A percentile compares a stretch with the other conserved stretches of the same genome.
Conservation (phyloP, 2,888 invertebrate genomes). For the Cephus nigrinus region DNA sequence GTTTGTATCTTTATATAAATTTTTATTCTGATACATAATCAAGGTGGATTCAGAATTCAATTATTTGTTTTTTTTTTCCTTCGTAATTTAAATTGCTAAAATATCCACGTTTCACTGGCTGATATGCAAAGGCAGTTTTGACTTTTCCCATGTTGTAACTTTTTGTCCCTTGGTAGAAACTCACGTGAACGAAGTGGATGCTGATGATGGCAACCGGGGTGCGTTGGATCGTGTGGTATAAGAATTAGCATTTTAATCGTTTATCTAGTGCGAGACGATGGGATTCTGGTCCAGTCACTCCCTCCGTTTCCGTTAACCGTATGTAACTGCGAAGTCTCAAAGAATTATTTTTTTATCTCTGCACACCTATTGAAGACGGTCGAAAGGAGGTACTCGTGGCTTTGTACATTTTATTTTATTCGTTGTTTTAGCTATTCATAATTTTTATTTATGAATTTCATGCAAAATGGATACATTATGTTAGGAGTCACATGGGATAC, state of each 20-base stretch:
- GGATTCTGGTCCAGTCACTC: slow-evolving; percentile 39
- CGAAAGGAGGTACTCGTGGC: neutral
- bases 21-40: no score
- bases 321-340: slow-evolving; percentile 16
- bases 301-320: slow-evolving; percentile 26
- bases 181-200: neutral
- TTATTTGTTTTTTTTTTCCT: no score
- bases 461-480: neutral
- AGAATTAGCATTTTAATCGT: slow-evolving; percentile 54
- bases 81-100: neutral
- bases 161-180: neutral
- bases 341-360: neutral
- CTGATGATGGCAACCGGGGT: neutral
- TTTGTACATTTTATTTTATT: neutral
- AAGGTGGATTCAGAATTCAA: no score
- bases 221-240: slow-evolving; percentile 11
- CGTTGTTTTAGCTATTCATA: neutral
- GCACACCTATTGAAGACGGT: neutral
- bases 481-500: neutral
- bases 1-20: no score
- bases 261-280: slow-evolving; percentile 34
- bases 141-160: neutral
- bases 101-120: neutral
- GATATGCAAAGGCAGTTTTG: neutral
- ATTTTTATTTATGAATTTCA: neutral